Evolutionary conservation across 2,113 vertebrate genomes (phyloP), one percentile per base, ranked within the genome.

Genomic region (Lipophrys pholis): DNA sequence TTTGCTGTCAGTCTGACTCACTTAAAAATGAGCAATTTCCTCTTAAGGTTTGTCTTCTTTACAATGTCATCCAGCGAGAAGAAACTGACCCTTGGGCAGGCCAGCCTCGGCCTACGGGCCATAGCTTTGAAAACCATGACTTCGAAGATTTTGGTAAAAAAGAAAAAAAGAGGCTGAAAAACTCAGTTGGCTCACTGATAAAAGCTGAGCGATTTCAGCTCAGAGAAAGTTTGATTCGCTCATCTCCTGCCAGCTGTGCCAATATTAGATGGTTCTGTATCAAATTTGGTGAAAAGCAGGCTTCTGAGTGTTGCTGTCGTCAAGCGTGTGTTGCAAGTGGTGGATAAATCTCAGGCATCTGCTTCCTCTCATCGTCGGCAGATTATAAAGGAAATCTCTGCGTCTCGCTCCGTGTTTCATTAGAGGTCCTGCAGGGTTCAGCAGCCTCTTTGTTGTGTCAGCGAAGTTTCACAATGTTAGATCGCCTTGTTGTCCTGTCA

Each of bases 311-410:
- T 43, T 61, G 71, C 63, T 40, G 36, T 41, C 35, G 43, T 81
- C 16, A 36, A 8, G 51, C 48, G 42, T 9, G 39, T 62, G 21
- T 59, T 70, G 43, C 68, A 52, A 67, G 36, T 69, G 40, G 60
- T 69, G 52, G 72, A 77, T 83, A 79, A 83, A 84, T 88, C 75
- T 40, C 48, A 54, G 65, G 69, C 87, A 91, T 90, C 88, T 87
- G 87, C 63, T 87, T 69, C 69, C 60, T 84, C 76, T 76, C 76
- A 58, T 77, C 49, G 8, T 62, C 49, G 43, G 57, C 58, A 77
- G 85, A 89, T 89, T 91, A 83, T 86, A 84, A 43, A 21, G 43
- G 36, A 80, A 82, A 76, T 86, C 70, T 78, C 80, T 60, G 64
- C 30, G 43, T 85, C 76, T 73, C 52, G 73, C 15, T 61, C 59